phyloP scores from a whole-genome alignment of 2,888 invertebrate genomes.

The Dendrolimus pini region DNA sequence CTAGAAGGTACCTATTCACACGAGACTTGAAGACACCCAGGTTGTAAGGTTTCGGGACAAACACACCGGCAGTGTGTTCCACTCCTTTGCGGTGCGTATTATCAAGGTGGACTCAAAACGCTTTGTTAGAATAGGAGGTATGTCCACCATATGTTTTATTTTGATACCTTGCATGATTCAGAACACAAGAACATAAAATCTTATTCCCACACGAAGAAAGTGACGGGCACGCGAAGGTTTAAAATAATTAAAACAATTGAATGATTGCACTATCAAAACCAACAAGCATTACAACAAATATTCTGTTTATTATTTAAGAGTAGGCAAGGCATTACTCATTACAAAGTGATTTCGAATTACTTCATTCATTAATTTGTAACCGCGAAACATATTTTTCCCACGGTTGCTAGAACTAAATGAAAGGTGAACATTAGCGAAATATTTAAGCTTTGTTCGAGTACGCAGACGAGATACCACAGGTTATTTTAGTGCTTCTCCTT shows the following conservation, averaged over 20 bases:
- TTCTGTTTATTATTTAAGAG: slow-evolving; percentile 7
- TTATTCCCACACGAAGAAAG: no score
- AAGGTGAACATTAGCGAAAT: slow-evolving; percentile 22
- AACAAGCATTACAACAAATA: background rate
- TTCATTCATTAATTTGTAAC: slow-evolving; percentile 15
- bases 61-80: no score
- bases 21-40: no score
- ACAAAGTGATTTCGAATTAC: slow-evolving; percentile 27
- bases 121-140: no score
- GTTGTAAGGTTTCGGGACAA: no score
- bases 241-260: background rate
- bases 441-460: slow-evolving; percentile 19
- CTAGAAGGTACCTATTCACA: no score
- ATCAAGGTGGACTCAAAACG: no score
- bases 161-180: no score
- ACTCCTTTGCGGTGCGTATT: no score
- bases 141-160: no score
- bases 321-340: slow-evolving; percentile 24
- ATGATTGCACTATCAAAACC: background rate
- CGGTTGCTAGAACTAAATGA: slow-evolving; percentile 11
- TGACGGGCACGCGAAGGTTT: background rate
- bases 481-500: no score
- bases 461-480: background rate
- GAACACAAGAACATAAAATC: no score
- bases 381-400: slow-evolving; percentile 16